These are phyloP conservation scores for Indri indri DNA, from an alignment of 2,113 vertebrate species.

Conservation along the genomic window DNA sequence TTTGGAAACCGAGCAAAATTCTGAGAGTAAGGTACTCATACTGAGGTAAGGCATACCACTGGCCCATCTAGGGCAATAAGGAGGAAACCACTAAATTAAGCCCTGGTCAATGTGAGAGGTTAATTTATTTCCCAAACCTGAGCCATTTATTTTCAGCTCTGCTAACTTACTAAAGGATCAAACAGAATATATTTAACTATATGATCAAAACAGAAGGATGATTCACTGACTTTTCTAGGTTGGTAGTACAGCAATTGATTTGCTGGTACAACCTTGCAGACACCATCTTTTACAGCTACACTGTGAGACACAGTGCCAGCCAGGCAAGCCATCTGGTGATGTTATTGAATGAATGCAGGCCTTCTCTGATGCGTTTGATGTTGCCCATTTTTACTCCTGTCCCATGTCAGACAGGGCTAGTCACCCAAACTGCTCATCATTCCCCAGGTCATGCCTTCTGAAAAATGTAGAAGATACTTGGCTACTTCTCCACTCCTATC, in stretches of 20 bases:
- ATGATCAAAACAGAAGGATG: constrained; percentile 70
- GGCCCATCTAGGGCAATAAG: neutral
- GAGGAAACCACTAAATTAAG: constrained; percentile 25
- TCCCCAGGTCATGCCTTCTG: neutral
- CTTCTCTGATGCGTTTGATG: neutral
- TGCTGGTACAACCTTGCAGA: constrained; percentile 18
- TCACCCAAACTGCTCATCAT: neutral
- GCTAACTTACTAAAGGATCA: constrained; percentile 56
- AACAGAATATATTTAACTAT: constrained; percentile 67
- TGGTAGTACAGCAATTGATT: constrained; percentile 38
- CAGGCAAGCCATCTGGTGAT: neutral
- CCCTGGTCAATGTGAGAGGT: constrained; percentile 34
- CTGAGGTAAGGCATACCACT: neutral
- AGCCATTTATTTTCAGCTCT: constrained; percentile 58
- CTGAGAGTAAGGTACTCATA: neutral
- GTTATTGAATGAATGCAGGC: neutral
- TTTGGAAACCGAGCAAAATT: constrained; percentile 14
- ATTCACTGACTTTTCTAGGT: constrained; percentile 63
- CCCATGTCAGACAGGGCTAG: neutral
- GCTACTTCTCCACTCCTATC: neutral
- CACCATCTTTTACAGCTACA: neutral
- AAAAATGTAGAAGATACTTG: neutral
- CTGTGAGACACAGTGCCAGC: neutral
- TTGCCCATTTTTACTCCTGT: neutral
- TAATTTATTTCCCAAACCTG: constrained; percentile 50